phyloP scores from a whole-genome alignment of 2,888 invertebrate genomes.

The Adelognathus sp. region DNA sequence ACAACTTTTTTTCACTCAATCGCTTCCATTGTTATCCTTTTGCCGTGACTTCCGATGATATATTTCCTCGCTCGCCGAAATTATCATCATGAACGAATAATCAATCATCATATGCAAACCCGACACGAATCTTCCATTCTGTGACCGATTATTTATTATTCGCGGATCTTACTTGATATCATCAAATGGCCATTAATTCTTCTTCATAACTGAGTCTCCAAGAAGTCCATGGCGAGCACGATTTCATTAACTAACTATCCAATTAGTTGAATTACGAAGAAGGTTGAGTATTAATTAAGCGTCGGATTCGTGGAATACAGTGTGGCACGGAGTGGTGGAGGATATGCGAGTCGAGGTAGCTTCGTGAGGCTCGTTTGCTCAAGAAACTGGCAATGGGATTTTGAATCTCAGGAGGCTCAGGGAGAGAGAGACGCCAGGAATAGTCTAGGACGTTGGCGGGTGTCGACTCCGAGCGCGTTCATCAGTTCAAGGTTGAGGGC shows the following conservation, averaged over 20 bases:
- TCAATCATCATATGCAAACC: too few relatives aligned
- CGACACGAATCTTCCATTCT: too few relatives aligned
- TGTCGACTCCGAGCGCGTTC: conserved; percentile 64
- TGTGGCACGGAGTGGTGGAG: background rate
- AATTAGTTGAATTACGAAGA: background rate
- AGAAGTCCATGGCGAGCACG: too few relatives aligned
- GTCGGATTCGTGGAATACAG: background rate
- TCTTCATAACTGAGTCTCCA: too few relatives aligned
- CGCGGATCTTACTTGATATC: too few relatives aligned
- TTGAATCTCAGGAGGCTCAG: conserved; percentile 38
- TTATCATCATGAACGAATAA: too few relatives aligned
- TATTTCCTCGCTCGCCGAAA: too few relatives aligned
- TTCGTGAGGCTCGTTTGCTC: conserved; percentile 27
- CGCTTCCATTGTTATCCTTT: too few relatives aligned
- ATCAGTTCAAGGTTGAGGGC: conserved; percentile 79
- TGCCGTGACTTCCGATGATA: too few relatives aligned
- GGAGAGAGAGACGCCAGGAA: conserved; percentile 54
- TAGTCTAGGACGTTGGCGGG: conserved; percentile 59
- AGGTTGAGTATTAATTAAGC: background rate
- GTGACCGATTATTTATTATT: too few relatives aligned
- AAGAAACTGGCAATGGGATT: conserved; percentile 2
- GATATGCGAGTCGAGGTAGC: background rate
- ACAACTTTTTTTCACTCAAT: too few relatives aligned
- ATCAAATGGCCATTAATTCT: too few relatives aligned
- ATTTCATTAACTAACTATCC: background rate